Base-by-base conservation (phyloP, 1,140 invertebrate genomes). In the Drosophila suzukii region DNA sequence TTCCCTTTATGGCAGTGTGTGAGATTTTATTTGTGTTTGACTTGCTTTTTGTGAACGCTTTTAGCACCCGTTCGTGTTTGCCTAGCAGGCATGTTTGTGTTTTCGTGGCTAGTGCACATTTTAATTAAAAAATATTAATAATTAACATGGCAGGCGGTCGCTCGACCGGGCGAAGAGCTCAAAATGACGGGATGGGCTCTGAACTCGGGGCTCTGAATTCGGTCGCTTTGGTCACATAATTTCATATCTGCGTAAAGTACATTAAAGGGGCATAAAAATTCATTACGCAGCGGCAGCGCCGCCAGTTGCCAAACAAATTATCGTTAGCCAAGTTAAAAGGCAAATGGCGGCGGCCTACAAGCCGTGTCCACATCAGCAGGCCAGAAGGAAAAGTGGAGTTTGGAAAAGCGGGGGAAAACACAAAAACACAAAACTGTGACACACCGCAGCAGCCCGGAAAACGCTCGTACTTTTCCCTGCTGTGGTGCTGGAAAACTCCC, bases 191-290 rank as follows among this genome's bases (percentile, higher is more conserved):
- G 43, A 20, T 17, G 44, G 38, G 41, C 8, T 12, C 17, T 3
- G 32, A 34, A 34, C 32, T 34, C 0, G 2, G n/a, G 15, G n/a
- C 4, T 61, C 11, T 2, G 76, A 51, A 36, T 70, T 66, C 54
- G 57, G 60, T 66, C 58, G 58, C 82, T 50, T 57, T 50, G 60
- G 75, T 62, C 71, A 68, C 81, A 84, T 81, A 70, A 73, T 70
- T 85, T 85, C 65, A 81, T 84, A 84, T 89, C 80, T 89, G 77
- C 67, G 70, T 84, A 77, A 81, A 81, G 72, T 79, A 79, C 82
- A 86, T 81, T 79, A 86, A 86, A 89, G 84, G 74, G 62, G 74
- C 84, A 89, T 89, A 89, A 89, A 89, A 89, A 89, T 89, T 89
- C 84, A 89, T 89, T 89, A 89, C 70, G 73, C 66, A 53, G 58